These are phyloP conservation scores for Probaryconus sp. DNA, from an alignment of 1,140 invertebrate species.

Conservation along the genomic window DNA sequence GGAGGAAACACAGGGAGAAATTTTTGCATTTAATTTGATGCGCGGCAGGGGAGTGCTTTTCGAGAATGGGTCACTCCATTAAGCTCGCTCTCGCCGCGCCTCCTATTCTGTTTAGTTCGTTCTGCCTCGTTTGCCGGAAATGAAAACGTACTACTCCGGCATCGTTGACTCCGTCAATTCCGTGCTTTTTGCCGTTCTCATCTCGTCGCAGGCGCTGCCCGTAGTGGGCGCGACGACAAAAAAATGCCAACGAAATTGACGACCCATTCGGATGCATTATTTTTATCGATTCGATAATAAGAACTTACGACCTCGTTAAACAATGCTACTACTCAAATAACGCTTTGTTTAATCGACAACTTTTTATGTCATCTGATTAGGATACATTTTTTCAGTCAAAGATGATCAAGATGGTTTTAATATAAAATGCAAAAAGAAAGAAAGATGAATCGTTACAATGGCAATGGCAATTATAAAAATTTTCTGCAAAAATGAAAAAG, in stretches of 20 bases:
- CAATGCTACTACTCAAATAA: too few species aligned
- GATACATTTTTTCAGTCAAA: too few species aligned
- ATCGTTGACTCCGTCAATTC: conserved; percentile 34
- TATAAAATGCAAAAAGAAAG: too few species aligned
- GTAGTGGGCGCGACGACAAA: conserved; percentile 20
- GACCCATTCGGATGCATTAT: conserved; percentile 28
- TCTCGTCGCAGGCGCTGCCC: conserved; percentile 7
- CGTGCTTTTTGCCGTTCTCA: conserved; percentile 12
- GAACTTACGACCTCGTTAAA: conserved; percentile 12
- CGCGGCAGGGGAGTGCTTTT: conserved; percentile 33
- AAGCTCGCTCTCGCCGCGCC: conserved; percentile 32
- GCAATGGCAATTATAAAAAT: too few species aligned
- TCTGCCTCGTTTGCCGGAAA: conserved; percentile 49
- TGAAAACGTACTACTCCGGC: conserved; percentile 40
- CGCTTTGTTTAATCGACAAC: too few species aligned
- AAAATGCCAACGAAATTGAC: conserved; percentile 32
- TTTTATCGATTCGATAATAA: conserved; percentile 43
- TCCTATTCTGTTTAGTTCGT: conserved; percentile 31
- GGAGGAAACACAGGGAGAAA: conserved; percentile 16
- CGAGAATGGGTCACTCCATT: conserved; percentile 47
- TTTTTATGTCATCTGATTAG: too few species aligned
- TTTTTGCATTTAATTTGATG: conserved; percentile 50
- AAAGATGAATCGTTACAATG: too few species aligned
- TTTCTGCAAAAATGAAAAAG: too few species aligned
- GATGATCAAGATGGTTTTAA: too few species aligned